phyloP scores from a whole-genome alignment of 2,888 invertebrate species.

The Athripsodes cinereus region DNA sequence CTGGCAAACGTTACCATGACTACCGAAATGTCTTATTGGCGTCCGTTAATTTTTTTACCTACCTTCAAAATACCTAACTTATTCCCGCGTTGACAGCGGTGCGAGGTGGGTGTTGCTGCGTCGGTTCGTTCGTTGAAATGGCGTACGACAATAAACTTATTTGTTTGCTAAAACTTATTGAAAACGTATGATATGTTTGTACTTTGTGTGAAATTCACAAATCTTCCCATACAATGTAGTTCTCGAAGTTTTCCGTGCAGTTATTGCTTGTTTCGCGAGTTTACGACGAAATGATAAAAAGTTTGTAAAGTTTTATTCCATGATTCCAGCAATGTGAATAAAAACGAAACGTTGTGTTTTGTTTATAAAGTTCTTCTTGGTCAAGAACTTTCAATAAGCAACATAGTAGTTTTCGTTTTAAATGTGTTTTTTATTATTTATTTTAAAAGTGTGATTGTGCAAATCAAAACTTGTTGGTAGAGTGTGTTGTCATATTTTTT shows the following conservation, averaged over 20 bases:
- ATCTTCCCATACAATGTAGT: conserved; percentile 5
- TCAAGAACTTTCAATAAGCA: conserved; percentile 13
- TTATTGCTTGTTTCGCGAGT: background rate
- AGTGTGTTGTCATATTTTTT: conserved; percentile 1
- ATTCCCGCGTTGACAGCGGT: conserved; percentile 20
- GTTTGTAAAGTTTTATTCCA: background rate
- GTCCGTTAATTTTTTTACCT: conserved; percentile 11
- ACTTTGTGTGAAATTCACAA: conserved; percentile 5
- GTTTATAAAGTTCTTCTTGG: conserved; percentile 14
- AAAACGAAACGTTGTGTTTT: conserved; percentile 13
- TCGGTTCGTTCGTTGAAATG: conserved; percentile 2
- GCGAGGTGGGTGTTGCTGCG: conserved; percentile 2
- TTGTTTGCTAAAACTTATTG: conserved; percentile 12
- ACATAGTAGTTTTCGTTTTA: conserved; percentile 9
- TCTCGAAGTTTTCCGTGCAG: background rate
- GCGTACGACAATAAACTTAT: conserved; percentile 9
- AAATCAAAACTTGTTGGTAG: conserved; percentile 1
- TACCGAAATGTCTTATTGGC: conserved; percentile 16
- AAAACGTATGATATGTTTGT: conserved; percentile 6
- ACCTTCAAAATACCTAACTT: conserved; percentile 4
- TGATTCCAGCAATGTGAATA: background rate
- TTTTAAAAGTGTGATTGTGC: background rate
- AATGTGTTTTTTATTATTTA: background rate
- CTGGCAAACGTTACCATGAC: conserved; percentile 19
- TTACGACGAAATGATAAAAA: conserved; percentile 2